Evolutionary conservation across 2,113 vertebrate species (phyloP).

Genomic region (Corvus hawaiiensis): DNA sequence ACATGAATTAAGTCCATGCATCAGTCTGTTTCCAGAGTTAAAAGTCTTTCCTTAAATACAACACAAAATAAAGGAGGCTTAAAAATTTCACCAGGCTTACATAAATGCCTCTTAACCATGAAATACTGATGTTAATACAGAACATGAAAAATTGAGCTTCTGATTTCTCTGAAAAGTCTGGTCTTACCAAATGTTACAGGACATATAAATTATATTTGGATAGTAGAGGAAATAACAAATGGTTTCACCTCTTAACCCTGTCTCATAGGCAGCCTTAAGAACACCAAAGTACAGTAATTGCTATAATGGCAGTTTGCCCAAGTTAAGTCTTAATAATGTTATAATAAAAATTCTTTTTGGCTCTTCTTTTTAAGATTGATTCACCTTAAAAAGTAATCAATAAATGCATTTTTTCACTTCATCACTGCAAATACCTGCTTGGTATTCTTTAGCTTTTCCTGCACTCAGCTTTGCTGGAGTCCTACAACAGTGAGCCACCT

Average conservation of each 20-base stretch:
- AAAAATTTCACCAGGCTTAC: not conserved
- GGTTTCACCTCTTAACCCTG: not conserved
- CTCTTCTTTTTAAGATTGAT: not conserved
- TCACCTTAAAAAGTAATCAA: not conserved
- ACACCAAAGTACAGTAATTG: not conserved
- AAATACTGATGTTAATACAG: constrained; percentile 6
- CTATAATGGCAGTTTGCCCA: not conserved
- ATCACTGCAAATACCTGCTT: not conserved
- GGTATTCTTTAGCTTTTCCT: not conserved
- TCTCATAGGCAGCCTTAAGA: not conserved
- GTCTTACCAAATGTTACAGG: not conserved
- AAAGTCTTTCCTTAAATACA: not conserved
- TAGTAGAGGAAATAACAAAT: not conserved
- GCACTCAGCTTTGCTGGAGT: not conserved
- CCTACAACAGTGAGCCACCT: not conserved
- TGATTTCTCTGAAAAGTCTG: not conserved
- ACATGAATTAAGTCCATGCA: not conserved
- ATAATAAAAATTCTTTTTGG: not conserved
- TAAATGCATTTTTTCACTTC: not conserved
- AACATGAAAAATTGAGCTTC: not conserved
- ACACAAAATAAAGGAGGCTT: not conserved
- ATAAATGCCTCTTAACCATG: not conserved
- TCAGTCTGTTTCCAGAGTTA: not conserved
- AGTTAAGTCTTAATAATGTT: not conserved
- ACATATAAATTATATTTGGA: not conserved